phyloP scores from a whole-genome alignment of 2,888 invertebrate genomes.

The Helleia helle region DNA sequence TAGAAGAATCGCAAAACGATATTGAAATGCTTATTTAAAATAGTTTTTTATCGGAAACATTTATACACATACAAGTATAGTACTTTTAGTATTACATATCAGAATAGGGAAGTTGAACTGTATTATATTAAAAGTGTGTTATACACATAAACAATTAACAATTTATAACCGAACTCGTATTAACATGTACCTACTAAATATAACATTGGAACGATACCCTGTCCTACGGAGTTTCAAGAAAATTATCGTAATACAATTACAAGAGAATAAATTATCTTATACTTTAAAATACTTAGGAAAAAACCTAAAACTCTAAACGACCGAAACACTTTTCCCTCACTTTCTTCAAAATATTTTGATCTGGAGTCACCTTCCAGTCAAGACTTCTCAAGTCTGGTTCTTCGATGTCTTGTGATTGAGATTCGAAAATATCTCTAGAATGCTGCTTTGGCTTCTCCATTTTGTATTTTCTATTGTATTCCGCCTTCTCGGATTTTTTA shows the following conservation, averaged over 20 bases:
- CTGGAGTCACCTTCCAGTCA: slow-evolving; percentile 50
- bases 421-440: slow-evolving; percentile 58
- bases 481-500: slow-evolving; percentile 23
- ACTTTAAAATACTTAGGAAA: too few relatives aligned
- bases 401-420: slow-evolving; percentile 48
- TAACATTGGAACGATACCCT: slow-evolving; percentile 41
- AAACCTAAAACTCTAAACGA: slow-evolving; percentile 39
- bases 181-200: not conserved
- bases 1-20: not conserved
- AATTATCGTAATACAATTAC: slow-evolving; percentile 16
- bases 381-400: slow-evolving; percentile 33
- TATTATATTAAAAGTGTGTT: not conserved
- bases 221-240: slow-evolving; percentile 45
- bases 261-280: too few relatives aligned
- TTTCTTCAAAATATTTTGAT: slow-evolving; percentile 47
- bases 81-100: slow-evolving; percentile 2
- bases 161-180: not conserved
- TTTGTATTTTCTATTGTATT: slow-evolving; percentile 22
- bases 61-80: slow-evolving; percentile 7
- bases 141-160: slow-evolving; percentile 1
- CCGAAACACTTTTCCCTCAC: slow-evolving; percentile 53
- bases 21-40: not conserved
- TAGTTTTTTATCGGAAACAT: too few relatives aligned
- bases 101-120: not conserved
- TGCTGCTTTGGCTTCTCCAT: slow-evolving; percentile 31